Conservation (phyloP, 2,888 invertebrate genomes). For the Amaurobius ferox region DNA sequence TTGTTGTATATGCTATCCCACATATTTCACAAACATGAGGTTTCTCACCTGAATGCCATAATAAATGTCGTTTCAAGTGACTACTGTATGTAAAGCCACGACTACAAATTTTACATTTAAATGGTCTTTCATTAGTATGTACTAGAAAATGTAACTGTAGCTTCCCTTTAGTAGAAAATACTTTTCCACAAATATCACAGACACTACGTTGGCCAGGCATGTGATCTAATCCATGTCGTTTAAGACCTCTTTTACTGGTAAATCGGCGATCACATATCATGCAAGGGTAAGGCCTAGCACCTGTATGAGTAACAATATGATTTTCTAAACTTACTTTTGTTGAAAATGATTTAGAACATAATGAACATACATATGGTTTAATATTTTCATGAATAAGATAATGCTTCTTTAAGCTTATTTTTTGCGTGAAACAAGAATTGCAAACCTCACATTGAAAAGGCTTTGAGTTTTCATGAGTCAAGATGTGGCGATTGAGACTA, state of each 20-base stretch:
- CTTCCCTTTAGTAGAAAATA: slow-evolving; percentile 47
- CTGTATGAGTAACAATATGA: slow-evolving; percentile 36
- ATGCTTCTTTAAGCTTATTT: slow-evolving; percentile 54
- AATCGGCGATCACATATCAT: slow-evolving; percentile 45
- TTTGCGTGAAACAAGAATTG: slow-evolving; percentile 44
- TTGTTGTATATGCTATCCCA: slow-evolving; percentile 25
- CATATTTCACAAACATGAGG: slow-evolving; percentile 52
- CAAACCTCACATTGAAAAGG: slow-evolving; percentile 59
- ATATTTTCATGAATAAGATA: slow-evolving; percentile 44
- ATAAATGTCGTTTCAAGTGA: slow-evolving; percentile 45
- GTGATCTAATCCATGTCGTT: slow-evolving; percentile 55
- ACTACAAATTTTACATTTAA: slow-evolving; percentile 39
- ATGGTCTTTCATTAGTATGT: slow-evolving; percentile 54
- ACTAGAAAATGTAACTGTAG: slow-evolving; percentile 41
- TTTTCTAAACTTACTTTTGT: slow-evolving; percentile 30
- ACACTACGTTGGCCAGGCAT: slow-evolving; percentile 48
- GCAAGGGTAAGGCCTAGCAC: slow-evolving; percentile 41
- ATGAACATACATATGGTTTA: slow-evolving; percentile 40
- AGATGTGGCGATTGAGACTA: slow-evolving; percentile 35
- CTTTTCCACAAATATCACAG: slow-evolving; percentile 60
- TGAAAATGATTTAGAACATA: slow-evolving; percentile 40
- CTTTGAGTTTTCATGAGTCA: slow-evolving; percentile 33
- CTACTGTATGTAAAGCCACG: slow-evolving; percentile 66
- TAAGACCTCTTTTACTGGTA: slow-evolving; percentile 30
- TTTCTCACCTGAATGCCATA: slow-evolving; percentile 45